Evolutionary conservation across 2,888 invertebrate species (phyloP).

Genomic region (Bellardia pandia): DNA sequence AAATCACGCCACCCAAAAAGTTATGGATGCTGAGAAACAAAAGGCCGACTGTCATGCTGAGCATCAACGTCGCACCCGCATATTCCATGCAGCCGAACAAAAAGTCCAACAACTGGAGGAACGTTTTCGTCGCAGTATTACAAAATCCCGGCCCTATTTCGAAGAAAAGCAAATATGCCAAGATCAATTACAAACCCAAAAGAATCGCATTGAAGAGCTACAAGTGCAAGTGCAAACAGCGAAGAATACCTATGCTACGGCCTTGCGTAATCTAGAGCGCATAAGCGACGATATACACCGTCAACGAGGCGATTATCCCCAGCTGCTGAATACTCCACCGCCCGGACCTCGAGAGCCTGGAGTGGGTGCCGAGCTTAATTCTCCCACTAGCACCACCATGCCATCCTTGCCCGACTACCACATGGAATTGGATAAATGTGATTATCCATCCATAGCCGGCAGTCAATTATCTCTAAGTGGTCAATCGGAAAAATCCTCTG

Average conservation of each 20-base stretch:
- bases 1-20: slow-evolving; percentile 97
- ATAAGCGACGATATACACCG: slow-evolving; percentile 96
- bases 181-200: slow-evolving; percentile 93
- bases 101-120: slow-evolving; percentile 93
- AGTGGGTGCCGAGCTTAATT: slow-evolving; percentile 89
- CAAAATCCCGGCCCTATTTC: slow-evolving; percentile 95
- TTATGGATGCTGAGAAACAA: slow-evolving; percentile 96
- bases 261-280: slow-evolving; percentile 92
- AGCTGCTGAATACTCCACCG: slow-evolving; percentile 76
- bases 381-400: slow-evolving; percentile 79
- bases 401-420: slow-evolving; percentile 85
- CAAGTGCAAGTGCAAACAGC: slow-evolving; percentile 90
- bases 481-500: slow-evolving; percentile 78
- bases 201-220: slow-evolving; percentile 91
- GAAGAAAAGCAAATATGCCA: slow-evolving; percentile 95
- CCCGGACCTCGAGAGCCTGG: slow-evolving; percentile 87
- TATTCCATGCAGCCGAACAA: slow-evolving; percentile 92
- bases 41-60: slow-evolving; percentile 95
- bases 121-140: slow-evolving; percentile 91
- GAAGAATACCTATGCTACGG: slow-evolving; percentile 92
- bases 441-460: slow-evolving; percentile 85
- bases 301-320: slow-evolving; percentile 82
- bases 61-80: slow-evolving; percentile 92
- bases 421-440: slow-evolving; percentile 86
- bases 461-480: slow-evolving; percentile 85